Evolutionary conservation across 2,888 invertebrate genomes (phyloP), one percentile per base, ranked within the genome.

Genomic region (Chelonus formosanus): DNA sequence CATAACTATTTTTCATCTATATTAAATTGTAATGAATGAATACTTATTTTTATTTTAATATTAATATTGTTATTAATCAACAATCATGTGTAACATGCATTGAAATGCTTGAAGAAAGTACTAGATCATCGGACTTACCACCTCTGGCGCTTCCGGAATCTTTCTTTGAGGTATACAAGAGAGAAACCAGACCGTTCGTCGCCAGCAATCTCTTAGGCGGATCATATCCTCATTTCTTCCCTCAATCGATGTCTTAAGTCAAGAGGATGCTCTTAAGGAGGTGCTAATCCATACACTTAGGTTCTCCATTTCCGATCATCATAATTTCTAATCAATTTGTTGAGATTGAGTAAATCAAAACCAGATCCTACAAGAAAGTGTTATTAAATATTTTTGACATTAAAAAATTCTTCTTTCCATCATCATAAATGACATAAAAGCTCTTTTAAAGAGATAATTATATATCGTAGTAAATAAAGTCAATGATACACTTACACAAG

Each of bases 131-230:
- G 40, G 6, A 40, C 40, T 40, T 6, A 40, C 40, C 40, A 40
- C 40, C 40, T 40, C 34, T 50, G 20, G 60, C 20, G 52, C 50
- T 59, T 54, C 43, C 61, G 40, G 73, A 73, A 73, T 70, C 40
- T 40, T 40, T 40, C 6, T 40, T 58, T 67, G 6, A 40, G 40
- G 40, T 40, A 40, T 40, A 40, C 6, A 68, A 60, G 62, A 57
- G 57, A 35, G 60, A 70, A 52, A 67, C 71, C 73, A 77, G 77
- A 77, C 77, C 71, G 68, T 73, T 73, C 74, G 76, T 71, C 76
- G 77, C 76, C 77, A 70, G 36, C 10, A 50, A 64, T 58, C 60
- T 53, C 67, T 65, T 66, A 63, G 55, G 64, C 68, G 65, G 50
- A 48, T 40, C 40, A 40, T 40, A 40, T 50, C 63, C 67, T 63